Conservation (phyloP, 1,140 invertebrate species). For the Luehdorfia chinensis region DNA sequence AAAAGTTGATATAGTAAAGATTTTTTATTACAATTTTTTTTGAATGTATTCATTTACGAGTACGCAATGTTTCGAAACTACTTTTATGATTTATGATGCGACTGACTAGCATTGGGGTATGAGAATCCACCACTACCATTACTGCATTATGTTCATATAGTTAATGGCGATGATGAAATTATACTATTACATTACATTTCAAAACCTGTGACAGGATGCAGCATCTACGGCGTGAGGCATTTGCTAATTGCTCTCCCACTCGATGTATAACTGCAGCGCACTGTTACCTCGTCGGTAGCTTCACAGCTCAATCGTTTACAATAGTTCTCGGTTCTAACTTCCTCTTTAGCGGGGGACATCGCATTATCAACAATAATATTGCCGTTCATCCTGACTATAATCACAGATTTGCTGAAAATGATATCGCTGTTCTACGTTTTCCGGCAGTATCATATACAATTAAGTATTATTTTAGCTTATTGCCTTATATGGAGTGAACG, state of each 20-base stretch:
- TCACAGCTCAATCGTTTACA: conserved; percentile 29
- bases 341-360: conserved; percentile 37
- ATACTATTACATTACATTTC: no score
- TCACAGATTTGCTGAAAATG: conserved; percentile 25
- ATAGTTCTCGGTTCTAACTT: conserved; percentile 39
- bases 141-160: no score
- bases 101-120: no score
- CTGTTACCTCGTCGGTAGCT: conserved; percentile 31
- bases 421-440: conserved; percentile 42
- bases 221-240: conserved; percentile 30
- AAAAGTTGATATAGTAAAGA: no score
- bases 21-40: no score
- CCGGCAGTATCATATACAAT: conserved; percentile 24
- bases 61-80: no score
- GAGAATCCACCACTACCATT: no score
- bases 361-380: conserved; percentile 27
- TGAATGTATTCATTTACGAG: no score
- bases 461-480: no score
- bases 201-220: conserved; percentile 32
- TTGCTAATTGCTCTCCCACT: conserved; percentile 29
- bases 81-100: no score
- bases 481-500: no score
- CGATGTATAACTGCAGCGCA: conserved; percentile 44
- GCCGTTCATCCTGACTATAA: conserved; percentile 38
- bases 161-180: no score